A percentile compares a stretch with the other conserved stretches of the same genome.
These are phyloP conservation scores for Drosophila buzzatii DNA, from an alignment of 2,888 invertebrate species.

Conservation along the genomic window DNA sequence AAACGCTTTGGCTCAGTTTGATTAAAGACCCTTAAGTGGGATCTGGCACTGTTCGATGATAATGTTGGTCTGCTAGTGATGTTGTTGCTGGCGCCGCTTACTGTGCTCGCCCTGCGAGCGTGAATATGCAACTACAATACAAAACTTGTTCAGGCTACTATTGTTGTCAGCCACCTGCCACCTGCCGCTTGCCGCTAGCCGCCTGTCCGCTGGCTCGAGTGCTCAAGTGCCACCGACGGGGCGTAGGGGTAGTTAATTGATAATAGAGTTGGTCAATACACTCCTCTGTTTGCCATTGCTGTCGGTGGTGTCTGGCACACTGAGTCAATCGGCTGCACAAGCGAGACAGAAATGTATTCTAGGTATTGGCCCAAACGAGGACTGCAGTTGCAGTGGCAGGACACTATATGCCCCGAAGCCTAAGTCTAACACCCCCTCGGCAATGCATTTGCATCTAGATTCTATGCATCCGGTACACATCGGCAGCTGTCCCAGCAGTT, in stretches of 20 bases:
- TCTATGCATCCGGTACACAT: background rate
- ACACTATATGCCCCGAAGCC: background rate
- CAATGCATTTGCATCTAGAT: conserved; percentile 20
- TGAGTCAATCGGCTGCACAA: conserved; percentile 23
- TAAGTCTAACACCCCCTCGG: conserved; percentile 11
- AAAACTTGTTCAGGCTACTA: conserved; percentile 30
- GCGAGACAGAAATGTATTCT: conserved; percentile 44
- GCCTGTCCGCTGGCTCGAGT: conserved; percentile 11
- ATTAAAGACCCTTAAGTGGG: conserved; percentile 10
- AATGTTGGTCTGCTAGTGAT: conserved; percentile 6
- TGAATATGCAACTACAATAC: conserved; percentile 67
- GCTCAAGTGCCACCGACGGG: conserved; percentile 14
- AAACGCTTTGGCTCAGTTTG: conserved; percentile 9
- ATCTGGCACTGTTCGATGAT: conserved; percentile 20
- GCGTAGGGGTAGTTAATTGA: conserved; percentile 65
- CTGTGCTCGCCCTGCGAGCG: conserved; percentile 67
- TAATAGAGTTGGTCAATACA: conserved; percentile 70
- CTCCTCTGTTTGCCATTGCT: conserved; percentile 17
- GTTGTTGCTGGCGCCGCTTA: conserved; percentile 19
- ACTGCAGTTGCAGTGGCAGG: conserved; percentile 14
- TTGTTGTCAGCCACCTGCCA: conserved; percentile 36
- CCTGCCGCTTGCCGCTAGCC: background rate
- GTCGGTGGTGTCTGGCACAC: conserved; percentile 32
- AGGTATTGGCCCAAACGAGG: conserved; percentile 9
- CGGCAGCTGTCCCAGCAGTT: conserved; percentile 54